A percentile compares a stretch with the other conserved stretches of the same genome.
Evolutionary conservation across 2,797 vertebrate species (phyloP).

Genomic region (Anisognathus igniventris): DNA sequence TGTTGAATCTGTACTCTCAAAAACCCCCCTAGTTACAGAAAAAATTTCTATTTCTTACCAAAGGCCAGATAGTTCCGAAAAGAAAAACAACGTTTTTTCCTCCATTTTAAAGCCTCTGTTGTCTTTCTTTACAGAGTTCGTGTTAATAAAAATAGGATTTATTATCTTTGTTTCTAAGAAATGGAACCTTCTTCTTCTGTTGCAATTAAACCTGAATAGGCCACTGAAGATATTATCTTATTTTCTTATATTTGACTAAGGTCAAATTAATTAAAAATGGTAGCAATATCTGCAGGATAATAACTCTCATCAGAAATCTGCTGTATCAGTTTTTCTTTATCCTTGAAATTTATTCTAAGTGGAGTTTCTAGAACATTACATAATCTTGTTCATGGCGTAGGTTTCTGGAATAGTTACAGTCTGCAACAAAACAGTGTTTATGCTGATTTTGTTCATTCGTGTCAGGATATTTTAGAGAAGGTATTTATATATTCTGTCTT

Average conservation of each 20-base stretch:
- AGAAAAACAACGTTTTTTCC: neutral
- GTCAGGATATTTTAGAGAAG: neutral
- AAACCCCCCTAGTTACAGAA: neutral
- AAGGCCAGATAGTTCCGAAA: neutral
- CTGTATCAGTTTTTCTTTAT: neutral
- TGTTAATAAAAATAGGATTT: neutral
- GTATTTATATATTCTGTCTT: neutral
- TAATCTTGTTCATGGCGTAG: neutral
- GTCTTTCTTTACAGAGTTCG: neutral
- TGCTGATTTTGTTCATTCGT: neutral
- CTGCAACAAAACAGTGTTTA: neutral
- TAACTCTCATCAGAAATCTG: neutral
- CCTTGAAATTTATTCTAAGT: neutral
- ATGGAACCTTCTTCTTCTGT: neutral
- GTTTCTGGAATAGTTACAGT: neutral
- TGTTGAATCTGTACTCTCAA: neutral
- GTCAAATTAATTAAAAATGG: neutral
- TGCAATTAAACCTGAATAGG: neutral
- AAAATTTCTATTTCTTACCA: neutral
- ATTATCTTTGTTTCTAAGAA: neutral
- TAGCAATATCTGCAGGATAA: neutral
- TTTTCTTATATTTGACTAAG: neutral
- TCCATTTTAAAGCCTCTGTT: neutral
- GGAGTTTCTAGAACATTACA: neutral
- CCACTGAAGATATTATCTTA: neutral